These are phyloP conservation scores for Gortyna flavago DNA, from an alignment of 2,888 invertebrate genomes.

Conservation along the genomic window DNA sequence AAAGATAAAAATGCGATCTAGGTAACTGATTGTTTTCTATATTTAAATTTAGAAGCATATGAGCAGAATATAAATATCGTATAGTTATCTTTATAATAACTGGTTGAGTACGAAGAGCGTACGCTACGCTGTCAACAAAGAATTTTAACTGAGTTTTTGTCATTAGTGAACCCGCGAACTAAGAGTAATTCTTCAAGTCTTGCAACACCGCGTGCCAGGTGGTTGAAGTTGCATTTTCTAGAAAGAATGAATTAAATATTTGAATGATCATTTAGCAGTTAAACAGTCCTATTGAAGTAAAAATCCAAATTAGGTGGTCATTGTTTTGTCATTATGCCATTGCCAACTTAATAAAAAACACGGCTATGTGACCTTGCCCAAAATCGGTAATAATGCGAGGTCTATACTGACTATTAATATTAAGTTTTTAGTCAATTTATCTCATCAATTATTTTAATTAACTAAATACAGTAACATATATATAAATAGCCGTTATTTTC, in stretches of 20 bases:
- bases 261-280: neutral
- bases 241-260: neutral
- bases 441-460: neutral
- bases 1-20: neutral
- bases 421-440: neutral
- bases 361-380: neutral
- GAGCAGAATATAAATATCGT: neutral
- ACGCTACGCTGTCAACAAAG: neutral
- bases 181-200: neutral
- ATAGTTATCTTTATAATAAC: neutral
- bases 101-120: neutral
- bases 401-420: constrained; percentile 6
- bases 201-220: neutral
- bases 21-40: no score
- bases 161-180: neutral
- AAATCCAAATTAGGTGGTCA: neutral
- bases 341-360: constrained; percentile 10
- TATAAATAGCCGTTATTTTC: neutral
- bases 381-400: constrained; percentile 16
- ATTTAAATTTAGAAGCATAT: neutral
- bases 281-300: neutral
- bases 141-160: constrained; percentile 1
- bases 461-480: neutral
- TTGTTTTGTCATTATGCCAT: neutral
- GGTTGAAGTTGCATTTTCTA: constrained; percentile 2